Evolutionary conservation across 2,113 vertebrate genomes (phyloP), one percentile per base, ranked within the genome.

Genomic region (Centropus bengalensis): DNA sequence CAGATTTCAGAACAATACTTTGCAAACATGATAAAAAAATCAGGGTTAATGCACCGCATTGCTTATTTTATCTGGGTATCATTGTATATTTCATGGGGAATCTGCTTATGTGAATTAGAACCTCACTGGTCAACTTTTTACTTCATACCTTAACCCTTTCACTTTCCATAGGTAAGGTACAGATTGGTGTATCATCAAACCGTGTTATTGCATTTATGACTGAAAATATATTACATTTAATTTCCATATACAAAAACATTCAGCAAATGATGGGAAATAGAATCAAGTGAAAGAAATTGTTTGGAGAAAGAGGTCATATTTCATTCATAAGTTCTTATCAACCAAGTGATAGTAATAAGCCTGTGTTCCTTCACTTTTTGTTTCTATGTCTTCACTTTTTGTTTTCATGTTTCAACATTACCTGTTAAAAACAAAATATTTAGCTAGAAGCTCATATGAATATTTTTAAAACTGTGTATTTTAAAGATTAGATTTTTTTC

Each of bases 401-500:
- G 22, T 22, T 28, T 66, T 2, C 4, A 19, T 32, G 45, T 74
- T 77, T 73, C 38, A 73, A 62, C 1, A 33, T 13, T 55, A 14
- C 1, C 4, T 33, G 1, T 49, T 74, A 42, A 71, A 79, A 62
- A 40, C 4, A 36, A n/a, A 19, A 28, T 33, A 16, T n/a, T 36
- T 74, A 58, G 1, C 21, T 81, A 15, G 30, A 55, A 8, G 3
- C 2, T 47, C 6, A 47, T 38, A 17, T 18, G 32, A 51, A 59
- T 40, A 33, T 14, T 40, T 49, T 80, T 77, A 62, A 68, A 71
- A 15, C 3, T 10, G 2, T 19, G 5, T 47, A 10, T 44, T 88
- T 92, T 40, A 36, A n/a, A 85, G 55, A 19, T 0, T 27, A 49
- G 4, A 0, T 1, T 0, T 26, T 67, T 21, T 7, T 14, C 42